These are phyloP conservation scores for Heliconius erato DNA, from an alignment of 2,888 invertebrate genomes.

Conservation along the genomic window DNA sequence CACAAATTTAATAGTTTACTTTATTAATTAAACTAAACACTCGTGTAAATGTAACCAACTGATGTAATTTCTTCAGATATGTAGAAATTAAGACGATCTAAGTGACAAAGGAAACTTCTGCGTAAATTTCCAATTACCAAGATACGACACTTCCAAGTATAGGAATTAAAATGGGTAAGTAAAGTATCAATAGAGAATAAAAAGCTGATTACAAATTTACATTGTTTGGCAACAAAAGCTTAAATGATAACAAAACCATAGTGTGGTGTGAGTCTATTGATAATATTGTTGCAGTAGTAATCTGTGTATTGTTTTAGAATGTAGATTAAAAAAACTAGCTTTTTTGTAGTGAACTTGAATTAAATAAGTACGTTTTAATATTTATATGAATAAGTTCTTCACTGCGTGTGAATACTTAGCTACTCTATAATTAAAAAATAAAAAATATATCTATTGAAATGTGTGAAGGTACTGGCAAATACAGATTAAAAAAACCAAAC, in stretches of 20 bases:
- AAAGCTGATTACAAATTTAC: constrained; percentile 26
- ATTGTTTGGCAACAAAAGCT: constrained; percentile 35
- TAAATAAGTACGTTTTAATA: background rate
- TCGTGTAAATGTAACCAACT: too few relatives aligned
- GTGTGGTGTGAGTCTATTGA: constrained; percentile 42
- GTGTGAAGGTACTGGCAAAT: too few relatives aligned
- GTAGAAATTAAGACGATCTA: background rate
- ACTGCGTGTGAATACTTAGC: background rate
- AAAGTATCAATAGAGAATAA: constrained; percentile 15
- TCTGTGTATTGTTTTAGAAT: constrained; percentile 29
- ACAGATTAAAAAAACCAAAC: too few relatives aligned
- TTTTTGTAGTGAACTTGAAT: background rate
- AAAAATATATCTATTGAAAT: too few relatives aligned
- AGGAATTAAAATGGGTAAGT: background rate
- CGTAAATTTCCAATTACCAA: background rate
- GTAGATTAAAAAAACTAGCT: constrained; percentile 10
- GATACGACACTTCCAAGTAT: constrained; percentile 4
- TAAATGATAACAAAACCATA: constrained; percentile 31
- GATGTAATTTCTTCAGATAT: background rate
- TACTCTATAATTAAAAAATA: too few relatives aligned
- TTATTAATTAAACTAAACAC: too few relatives aligned
- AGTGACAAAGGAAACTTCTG: background rate
- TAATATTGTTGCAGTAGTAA: constrained; percentile 36
- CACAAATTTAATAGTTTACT: too few relatives aligned
- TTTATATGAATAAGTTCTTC: background rate